A percentile compares a stretch with the other conserved stretches of the same genome.
Evolutionary conservation across 2,888 invertebrate species (phyloP).

Genomic region (Ophioninae sp.): DNA sequence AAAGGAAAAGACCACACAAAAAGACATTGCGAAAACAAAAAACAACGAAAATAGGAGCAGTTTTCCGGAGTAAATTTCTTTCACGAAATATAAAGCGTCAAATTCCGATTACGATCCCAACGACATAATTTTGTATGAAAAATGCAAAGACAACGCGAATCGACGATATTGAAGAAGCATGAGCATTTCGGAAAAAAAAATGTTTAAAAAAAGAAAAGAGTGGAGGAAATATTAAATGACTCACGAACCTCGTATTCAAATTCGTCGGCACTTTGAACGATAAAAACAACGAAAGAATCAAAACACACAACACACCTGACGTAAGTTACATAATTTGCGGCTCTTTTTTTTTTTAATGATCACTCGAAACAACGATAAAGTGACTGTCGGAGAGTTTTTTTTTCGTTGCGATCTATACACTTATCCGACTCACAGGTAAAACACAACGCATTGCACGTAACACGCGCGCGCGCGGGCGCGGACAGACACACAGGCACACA

Average conservation of each 20-base stretch:
- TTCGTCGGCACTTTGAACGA: neutral
- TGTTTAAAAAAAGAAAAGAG: neutral
- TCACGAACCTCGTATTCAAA: neutral
- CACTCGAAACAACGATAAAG: constrained; percentile 9
- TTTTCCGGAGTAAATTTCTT: neutral
- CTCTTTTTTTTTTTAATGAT: constrained; percentile 3
- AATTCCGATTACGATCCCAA: neutral
- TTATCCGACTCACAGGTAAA: neutral
- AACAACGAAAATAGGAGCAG: neutral
- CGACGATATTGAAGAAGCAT: neutral
- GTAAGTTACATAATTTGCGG: constrained; percentile 33
- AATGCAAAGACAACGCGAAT: neutral
- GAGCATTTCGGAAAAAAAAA: neutral
- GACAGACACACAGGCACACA: constrained; percentile 4
- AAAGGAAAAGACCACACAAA: neutral
- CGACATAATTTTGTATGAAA: neutral
- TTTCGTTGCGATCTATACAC: constrained; percentile 10
- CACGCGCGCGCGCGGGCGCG: neutral
- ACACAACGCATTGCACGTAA: neutral
- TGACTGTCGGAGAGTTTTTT: constrained; percentile 7
- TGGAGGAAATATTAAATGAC: neutral
- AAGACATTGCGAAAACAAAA: neutral
- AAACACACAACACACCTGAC: constrained; percentile 13
- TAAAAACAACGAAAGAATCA: neutral
- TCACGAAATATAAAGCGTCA: neutral